Conservation (phyloP, 2,888 invertebrate species). For the Napeogenes sylphis region DNA sequence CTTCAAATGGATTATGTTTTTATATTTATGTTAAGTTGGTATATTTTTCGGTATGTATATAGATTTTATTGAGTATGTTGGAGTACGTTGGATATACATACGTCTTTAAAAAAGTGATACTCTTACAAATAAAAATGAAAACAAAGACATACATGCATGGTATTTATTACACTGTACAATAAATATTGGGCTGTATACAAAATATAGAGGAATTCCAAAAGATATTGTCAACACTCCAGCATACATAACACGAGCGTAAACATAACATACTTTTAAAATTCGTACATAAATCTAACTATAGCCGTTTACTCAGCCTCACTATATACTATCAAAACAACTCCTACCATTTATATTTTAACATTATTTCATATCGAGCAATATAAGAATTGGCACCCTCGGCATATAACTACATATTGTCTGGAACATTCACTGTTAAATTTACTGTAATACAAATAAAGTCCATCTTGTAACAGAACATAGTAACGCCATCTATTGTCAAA, state of each 20-base stretch:
- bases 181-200: conserved; percentile 76
- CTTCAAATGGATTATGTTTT: too few species aligned
- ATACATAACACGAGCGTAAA: conserved; percentile 59
- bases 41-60: too few species aligned
- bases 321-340: conserved; percentile 19
- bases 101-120: too few species aligned
- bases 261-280: conserved; percentile 58
- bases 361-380: conserved; percentile 34
- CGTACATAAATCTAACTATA: conserved; percentile 47
- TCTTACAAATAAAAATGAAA: conserved; percentile 36
- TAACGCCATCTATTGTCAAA: too few species aligned
- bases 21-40: too few species aligned
- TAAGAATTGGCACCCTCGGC: conserved; percentile 50
- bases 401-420: conserved; percentile 35
- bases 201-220: conserved; percentile 76
- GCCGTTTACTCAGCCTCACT: conserved; percentile 32
- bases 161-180: conserved; percentile 78
- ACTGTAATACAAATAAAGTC: neutral
- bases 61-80: too few species aligned
- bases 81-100: too few species aligned
- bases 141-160: conserved; percentile 62
- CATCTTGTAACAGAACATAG: neutral
- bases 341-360: conserved; percentile 18
- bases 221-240: conserved; percentile 72
- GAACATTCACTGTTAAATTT: conserved; percentile 34